Base-by-base conservation (phyloP, 2,888 invertebrate species). In the Rapana venosa region DNA sequence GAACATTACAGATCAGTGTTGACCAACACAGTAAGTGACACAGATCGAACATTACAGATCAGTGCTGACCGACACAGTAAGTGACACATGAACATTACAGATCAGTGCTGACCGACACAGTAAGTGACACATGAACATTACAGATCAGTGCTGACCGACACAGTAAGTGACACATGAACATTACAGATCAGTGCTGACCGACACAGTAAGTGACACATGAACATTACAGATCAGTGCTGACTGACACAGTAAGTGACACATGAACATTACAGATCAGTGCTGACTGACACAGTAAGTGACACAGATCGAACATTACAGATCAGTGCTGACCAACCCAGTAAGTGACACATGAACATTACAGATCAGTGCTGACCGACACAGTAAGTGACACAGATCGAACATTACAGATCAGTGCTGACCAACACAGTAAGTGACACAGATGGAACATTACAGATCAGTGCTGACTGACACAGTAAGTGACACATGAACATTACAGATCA, bases 11-110 rank as follows among this genome's bases (percentile, higher is more conserved):
- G 89, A 47, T 85, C 36, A 47, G 90, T 87, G 30, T 66, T 74
- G 15, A 32, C 77, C 15, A 87, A 35, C n/a, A n/a, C n/a, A n/a
- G n/a, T n/a, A n/a, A n/a, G n/a, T n/a, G 47, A 58, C 88, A 36
- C 88, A 88, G 83, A 79, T 88, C n/a, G 88, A 88, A 56, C 79
- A 88, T 32, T 88, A 88, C 66, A 88, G 89, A 47, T 85, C 36
- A 47, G 90, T 87, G 30, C 66, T 74, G 15, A 32, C 77, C 15
- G 84, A 35, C n/a, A n/a, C n/a, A n/a, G n/a, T n/a, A n/a, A n/a
- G n/a, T n/a, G n/a, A n/a, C n/a, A n/a, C n/a, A n/a, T n/a, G 88
- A 88, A 56, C 79, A 88, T 32, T 88, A 88, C 66, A 88, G 89
- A 47, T 85, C 36, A 47, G 90, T 87, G 30, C 66, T 74, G 15